Percentiles rank a stretch among this genome's conserved stretches.
Conservation (phyloP, 1,140 invertebrate genomes). For the Vanessa atalanta region DNA sequence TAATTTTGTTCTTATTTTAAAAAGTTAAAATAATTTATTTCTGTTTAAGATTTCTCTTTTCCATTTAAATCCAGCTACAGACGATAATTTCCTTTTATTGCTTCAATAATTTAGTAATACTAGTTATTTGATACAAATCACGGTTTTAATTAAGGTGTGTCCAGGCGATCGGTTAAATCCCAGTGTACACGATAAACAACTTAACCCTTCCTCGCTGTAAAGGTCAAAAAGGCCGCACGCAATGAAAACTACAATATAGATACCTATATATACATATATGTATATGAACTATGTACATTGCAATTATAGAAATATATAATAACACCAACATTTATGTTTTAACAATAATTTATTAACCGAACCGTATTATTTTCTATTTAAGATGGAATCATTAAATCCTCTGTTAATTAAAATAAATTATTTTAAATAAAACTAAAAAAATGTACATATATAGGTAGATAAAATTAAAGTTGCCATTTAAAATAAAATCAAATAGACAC, state of each 20-base stretch:
- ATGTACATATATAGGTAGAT: no score
- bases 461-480: not conserved
- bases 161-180: slow-evolving; percentile 26
- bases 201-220: slow-evolving; percentile 49
- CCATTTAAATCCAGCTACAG: not conserved
- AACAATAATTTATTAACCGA: no score
- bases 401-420: no score
- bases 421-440: no score
- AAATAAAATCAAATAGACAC: not conserved
- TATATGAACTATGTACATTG: slow-evolving; percentile 52
- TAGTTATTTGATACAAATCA: slow-evolving; percentile 41
- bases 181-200: slow-evolving; percentile 46
- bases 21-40: no score
- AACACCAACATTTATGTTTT: no score
- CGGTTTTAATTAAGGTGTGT: slow-evolving; percentile 46
- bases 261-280: slow-evolving; percentile 64
- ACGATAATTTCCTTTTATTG: slow-evolving; percentile 32
- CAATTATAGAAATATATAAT: no score
- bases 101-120: slow-evolving; percentile 35
- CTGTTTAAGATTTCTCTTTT: no score
- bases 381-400: no score
- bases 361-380: no score
- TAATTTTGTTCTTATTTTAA: no score
- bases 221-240: slow-evolving; percentile 65
- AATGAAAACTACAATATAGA: slow-evolving; percentile 47